phyloP scores from a whole-genome alignment of 2,113 vertebrate species.

The Limanda limanda region DNA sequence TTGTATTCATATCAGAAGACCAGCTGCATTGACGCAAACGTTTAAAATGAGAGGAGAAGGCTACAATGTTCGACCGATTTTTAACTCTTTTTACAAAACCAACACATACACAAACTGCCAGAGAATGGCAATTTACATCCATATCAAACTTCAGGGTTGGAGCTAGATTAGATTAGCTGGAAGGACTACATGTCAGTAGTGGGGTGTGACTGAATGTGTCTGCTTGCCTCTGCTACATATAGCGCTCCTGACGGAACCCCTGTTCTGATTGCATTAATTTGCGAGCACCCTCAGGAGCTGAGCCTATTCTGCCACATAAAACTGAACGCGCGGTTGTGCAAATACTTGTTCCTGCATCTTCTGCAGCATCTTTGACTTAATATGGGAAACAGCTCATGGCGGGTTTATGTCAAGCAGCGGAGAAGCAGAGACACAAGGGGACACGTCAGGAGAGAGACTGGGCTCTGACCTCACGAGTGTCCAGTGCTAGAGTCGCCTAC shows the following conservation, averaged over 20 bases:
- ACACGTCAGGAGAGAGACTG: neutral
- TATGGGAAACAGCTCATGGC: slow-evolving; percentile 20
- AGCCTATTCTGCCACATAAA: slow-evolving; percentile 33
- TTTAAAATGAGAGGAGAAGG: neutral
- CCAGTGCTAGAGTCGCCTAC: slow-evolving; percentile 1
- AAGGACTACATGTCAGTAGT: no score
- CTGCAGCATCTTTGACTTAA: slow-evolving; percentile 3
- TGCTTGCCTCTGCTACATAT: neutral
- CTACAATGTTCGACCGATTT: no score
- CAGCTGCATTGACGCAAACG: neutral
- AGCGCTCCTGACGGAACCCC: slow-evolving; percentile 1
- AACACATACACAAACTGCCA: no score
- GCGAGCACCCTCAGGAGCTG: slow-evolving; percentile 22
- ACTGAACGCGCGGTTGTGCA: neutral
- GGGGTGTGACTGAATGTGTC: neutral
- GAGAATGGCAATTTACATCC: no score
- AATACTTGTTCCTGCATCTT: slow-evolving; percentile 2
- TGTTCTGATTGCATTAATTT: slow-evolving; percentile 31
- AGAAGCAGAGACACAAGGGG: slow-evolving; percentile 8
- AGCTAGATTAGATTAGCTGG: no score
- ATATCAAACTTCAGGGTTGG: no score
- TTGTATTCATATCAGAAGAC: no score
- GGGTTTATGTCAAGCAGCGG: slow-evolving; percentile 9
- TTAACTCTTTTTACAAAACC: no score
- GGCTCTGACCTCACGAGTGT: slow-evolving; percentile 7